Conservation (phyloP, 2,797 vertebrate species). For the Pteronotus mesoamericanus region DNA sequence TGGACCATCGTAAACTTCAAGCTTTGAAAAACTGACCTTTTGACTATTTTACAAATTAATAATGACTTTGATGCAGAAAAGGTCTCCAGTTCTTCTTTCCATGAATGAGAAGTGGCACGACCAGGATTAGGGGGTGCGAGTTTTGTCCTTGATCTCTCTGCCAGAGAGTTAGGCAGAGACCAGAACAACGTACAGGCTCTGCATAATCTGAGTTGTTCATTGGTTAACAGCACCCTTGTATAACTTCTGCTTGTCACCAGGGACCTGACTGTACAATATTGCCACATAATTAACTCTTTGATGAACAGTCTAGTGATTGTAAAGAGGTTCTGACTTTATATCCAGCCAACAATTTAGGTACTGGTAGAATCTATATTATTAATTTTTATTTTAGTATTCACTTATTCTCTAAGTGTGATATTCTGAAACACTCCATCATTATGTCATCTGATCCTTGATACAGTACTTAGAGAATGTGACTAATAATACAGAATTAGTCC, state of each 20-base stretch:
- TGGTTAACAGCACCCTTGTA: background rate
- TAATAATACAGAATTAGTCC: background rate
- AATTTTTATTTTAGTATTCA: constrained; percentile 46
- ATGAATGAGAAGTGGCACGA: background rate
- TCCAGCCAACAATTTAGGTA: background rate
- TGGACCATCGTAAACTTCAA: background rate
- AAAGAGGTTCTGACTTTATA: background rate
- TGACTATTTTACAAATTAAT: background rate
- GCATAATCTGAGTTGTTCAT: background rate
- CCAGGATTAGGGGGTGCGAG: background rate
- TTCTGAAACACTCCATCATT: background rate
- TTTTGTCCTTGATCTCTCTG: background rate
- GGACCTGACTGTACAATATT: background rate
- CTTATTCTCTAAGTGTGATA: background rate
- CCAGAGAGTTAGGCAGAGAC: background rate
- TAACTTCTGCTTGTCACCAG: constrained; percentile 15
- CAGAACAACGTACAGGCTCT: background rate
- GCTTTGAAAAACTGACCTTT: background rate
- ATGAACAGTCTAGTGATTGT: background rate
- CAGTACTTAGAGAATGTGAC: background rate
- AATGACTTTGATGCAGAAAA: constrained; percentile 1
- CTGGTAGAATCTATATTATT: constrained; percentile 9
- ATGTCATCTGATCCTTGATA: background rate
- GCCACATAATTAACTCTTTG: constrained; percentile 4
- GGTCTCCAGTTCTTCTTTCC: background rate